phyloP scores from a whole-genome alignment of 2,797 vertebrate species.

The Malurus leucopterus region DNA sequence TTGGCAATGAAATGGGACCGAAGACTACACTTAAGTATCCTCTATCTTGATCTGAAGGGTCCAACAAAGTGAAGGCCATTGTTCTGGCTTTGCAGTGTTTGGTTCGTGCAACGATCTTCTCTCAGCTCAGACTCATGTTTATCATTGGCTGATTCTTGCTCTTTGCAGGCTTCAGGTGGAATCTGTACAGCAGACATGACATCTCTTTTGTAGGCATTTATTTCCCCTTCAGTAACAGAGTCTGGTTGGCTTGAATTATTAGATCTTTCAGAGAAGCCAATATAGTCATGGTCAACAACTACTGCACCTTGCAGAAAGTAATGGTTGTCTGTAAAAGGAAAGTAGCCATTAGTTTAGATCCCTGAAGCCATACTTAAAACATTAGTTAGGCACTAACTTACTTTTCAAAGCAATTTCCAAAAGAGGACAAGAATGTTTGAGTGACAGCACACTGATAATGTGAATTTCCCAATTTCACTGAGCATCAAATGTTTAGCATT shows the following conservation, averaged over 20 bases:
- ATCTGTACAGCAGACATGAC: neutral
- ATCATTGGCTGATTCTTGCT: constrained; percentile 25
- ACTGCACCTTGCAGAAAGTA: constrained; percentile 50
- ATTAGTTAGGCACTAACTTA: neutral
- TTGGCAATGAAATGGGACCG: neutral
- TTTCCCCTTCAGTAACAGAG: constrained; percentile 7
- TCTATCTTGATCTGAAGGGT: constrained; percentile 49
- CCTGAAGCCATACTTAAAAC: neutral
- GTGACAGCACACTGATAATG: neutral
- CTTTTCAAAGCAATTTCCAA: neutral
- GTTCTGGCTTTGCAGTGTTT: neutral
- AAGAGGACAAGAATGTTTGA: neutral
- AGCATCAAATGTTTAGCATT: neutral
- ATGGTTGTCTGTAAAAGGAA: constrained; percentile 56
- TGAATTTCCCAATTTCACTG: neutral
- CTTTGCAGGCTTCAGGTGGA: constrained; percentile 15
- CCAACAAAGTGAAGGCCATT: constrained; percentile 47
- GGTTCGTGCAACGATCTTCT: neutral
- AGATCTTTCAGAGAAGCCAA: constrained; percentile 49
- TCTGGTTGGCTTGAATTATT: constrained; percentile 29
- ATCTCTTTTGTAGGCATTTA: neutral
- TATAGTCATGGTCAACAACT: constrained; percentile 69
- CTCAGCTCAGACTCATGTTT: constrained; percentile 30
- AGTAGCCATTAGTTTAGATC: neutral
- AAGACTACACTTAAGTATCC: constrained; percentile 21